Percentiles rank a stretch among this genome's conserved stretches.
Evolutionary conservation across 2,888 invertebrate species (phyloP).

Genomic region (Sphecodes monilicornis): DNA sequence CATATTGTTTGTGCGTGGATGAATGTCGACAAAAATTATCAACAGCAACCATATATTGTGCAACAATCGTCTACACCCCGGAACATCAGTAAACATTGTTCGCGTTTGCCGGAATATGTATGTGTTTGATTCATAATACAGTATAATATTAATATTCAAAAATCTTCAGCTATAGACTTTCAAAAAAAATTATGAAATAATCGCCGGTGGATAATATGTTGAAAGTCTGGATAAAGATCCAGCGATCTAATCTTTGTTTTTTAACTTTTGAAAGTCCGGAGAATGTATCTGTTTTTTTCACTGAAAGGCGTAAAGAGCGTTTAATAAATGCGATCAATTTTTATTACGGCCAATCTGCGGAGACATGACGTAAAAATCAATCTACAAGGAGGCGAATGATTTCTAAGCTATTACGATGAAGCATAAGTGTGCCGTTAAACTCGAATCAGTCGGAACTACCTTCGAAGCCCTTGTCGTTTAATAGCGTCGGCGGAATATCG

Average conservation of each 20-base stretch:
- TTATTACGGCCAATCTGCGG: neutral
- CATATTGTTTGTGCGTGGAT: no score
- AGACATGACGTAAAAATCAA: neutral
- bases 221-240: no score
- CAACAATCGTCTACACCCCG: neutral
- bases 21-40: neutral
- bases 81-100: no score
- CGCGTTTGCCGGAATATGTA: neutral
- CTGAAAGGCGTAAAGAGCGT: neutral
- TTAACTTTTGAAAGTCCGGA: neutral
- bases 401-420: neutral
- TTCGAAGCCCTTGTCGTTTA: slow-evolving; percentile 32
- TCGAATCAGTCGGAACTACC: slow-evolving; percentile 21
- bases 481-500: slow-evolving; percentile 45
- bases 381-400: neutral
- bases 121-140: neutral
- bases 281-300: neutral
- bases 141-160: neutral
- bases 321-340: neutral
- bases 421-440: slow-evolving; percentile 22
- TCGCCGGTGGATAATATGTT: neutral
- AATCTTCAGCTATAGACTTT: neutral
- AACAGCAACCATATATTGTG: neutral
- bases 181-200: neutral
- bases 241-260: neutral